A percentile compares a stretch with the other conserved stretches of the same genome.
These are phyloP conservation scores for Momotus momota DNA, from an alignment of 2,797 vertebrate genomes.

Conservation along the genomic window DNA sequence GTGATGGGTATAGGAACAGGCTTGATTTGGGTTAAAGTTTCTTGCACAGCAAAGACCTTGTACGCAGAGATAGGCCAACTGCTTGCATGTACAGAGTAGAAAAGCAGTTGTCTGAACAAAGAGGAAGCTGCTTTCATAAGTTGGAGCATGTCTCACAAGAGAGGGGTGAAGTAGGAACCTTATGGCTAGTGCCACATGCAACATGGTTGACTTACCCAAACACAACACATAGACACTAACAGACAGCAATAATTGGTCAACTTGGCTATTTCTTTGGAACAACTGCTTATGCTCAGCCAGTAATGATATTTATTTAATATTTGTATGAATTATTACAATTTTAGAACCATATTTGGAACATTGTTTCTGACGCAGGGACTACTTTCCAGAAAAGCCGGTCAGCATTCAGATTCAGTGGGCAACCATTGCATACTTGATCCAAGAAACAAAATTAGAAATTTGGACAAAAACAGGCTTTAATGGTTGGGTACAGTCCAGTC, in stretches of 20 bases:
- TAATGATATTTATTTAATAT: constrained; percentile 44
- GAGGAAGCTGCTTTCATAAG: background rate
- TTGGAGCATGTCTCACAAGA: rapidly evolving
- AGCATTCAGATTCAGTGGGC: background rate
- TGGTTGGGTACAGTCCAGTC: background rate
- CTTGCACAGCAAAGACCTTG: background rate
- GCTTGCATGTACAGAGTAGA: background rate
- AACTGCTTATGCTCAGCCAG: background rate
- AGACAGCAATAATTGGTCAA: background rate
- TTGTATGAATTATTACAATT: background rate
- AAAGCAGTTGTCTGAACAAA: background rate
- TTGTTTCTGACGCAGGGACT: background rate
- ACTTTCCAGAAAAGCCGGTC: background rate
- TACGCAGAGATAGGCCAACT: background rate
- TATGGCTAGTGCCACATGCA: background rate
- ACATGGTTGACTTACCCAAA: background rate
- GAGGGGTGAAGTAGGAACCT: background rate
- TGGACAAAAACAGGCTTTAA: background rate
- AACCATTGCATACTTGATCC: constrained; percentile 20
- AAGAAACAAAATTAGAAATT: constrained; percentile 25
- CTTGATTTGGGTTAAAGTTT: background rate
- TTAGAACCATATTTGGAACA: background rate
- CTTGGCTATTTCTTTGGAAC: background rate
- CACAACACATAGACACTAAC: background rate
- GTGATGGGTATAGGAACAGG: background rate